Evolutionary conservation across 1,140 invertebrate species (phyloP), one percentile per base, ranked within the genome.

Genomic region (Coptotermes formosanus): DNA sequence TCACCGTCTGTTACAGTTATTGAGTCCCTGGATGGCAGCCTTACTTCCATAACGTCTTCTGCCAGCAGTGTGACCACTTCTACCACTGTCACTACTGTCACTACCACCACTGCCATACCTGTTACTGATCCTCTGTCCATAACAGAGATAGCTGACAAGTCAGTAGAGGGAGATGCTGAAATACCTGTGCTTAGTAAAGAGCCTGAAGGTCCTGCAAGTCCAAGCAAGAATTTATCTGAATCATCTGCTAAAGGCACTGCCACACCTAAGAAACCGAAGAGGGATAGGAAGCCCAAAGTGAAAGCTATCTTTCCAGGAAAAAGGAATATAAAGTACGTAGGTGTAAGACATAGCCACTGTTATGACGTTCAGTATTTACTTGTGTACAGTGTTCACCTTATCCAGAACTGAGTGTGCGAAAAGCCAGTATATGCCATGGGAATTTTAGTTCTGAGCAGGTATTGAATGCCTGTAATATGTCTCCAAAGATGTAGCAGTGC

Each of bases 221-320:
- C 86, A 25, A 82, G 32, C 30, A 86, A 86, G n/a, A 84, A 48
- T 38, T 16, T 69, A 19, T 55, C 82, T 59, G 82, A 86, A 30
- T 38, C 83, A 25, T 84, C 86, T 16, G 30, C 3, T 6, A 84
- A 55, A 45, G 82, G 32, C 12, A 59, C 82, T n/a, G 45, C 82
- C 25, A 86, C 88, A 55, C 87, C 90, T 83, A 88, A 89, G 86
- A 88, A 89, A 88, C 88, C 89, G 8, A 90, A 90, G 30, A 90
- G 89, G 87, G 89, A 89, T 82, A 90, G 89, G 85, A 90, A 91
- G 87, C 89, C 90, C 87, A 90, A 89, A 87, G 48, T 87, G 48
- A 89, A 88, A 82, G 84, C 88, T 23, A 86, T 59, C 38, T 84
- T 82, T 82, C 83, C 87, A n/a, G 86, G 87, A 82, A 89, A 89